Percentiles rank a stretch among this genome's conserved stretches.
phyloP scores from a whole-genome alignment of 1,140 invertebrate species.

The Plectus sambesii region DNA sequence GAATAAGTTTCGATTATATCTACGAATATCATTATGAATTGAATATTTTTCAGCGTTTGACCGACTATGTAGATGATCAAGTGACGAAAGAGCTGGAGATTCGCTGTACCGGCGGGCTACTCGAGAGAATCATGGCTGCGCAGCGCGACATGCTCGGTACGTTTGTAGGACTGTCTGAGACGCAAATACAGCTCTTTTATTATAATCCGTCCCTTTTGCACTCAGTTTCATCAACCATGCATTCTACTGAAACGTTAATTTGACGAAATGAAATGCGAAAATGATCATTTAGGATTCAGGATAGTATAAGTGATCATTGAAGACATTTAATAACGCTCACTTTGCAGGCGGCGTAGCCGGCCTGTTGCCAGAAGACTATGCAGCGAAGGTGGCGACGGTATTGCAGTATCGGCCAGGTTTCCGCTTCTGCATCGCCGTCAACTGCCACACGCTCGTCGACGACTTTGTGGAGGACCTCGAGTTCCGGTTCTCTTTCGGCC shows the following conservation, averaged over 20 bases:
- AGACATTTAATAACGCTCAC: no score
- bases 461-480: slow-evolving; percentile 94
- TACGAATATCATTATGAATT: no score
- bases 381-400: slow-evolving; percentile 24
- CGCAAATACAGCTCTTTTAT: no score
- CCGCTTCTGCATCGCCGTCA: slow-evolving; percentile 83
- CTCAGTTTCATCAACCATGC: no score
- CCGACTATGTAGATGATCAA: slow-evolving; percentile 32
- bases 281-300: no score
- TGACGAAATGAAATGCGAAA: no score
- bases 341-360: background rate
- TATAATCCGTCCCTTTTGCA: no score
- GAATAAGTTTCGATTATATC: no score
- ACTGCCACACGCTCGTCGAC: slow-evolving; percentile 93
- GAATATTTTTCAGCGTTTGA: slow-evolving; percentile 27
- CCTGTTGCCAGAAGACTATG: slow-evolving; percentile 7
- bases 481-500: slow-evolving; percentile 48
- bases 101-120: slow-evolving; percentile 40
- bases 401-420: slow-evolving; percentile 69
- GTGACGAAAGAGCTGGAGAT: slow-evolving; percentile 37
- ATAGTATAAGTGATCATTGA: no score
- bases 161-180: no score
- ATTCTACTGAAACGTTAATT: no score
- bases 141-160: slow-evolving; percentile 41
- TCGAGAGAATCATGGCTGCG: slow-evolving; percentile 37